Percentiles rank a stretch among this genome's conserved stretches.
Evolutionary conservation across 2,888 invertebrate species (phyloP).

Genomic region (Carterocephalus palaemon): DNA sequence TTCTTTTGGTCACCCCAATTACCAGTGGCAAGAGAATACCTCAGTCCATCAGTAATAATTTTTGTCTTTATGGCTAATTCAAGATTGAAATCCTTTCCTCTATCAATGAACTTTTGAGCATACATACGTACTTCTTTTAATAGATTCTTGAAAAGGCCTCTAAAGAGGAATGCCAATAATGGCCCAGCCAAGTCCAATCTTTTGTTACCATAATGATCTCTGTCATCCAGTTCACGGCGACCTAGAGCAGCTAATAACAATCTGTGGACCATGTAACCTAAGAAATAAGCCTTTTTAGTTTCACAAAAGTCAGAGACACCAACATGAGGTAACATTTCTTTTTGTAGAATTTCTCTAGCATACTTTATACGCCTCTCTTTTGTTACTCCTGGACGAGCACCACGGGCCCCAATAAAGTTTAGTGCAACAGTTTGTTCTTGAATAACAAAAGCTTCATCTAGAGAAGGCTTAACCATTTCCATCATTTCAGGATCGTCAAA

Average conservation of each 20-base stretch:
- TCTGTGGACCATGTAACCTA: slow-evolving; percentile 99
- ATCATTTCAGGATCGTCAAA: slow-evolving; percentile 99
- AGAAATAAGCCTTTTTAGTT: slow-evolving; percentile 99
- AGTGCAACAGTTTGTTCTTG: slow-evolving; percentile 99
- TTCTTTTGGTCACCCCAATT: slow-evolving; percentile 99
- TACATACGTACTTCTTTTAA: slow-evolving; percentile 99
- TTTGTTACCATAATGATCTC: slow-evolving; percentile 99
- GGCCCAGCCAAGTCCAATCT: slow-evolving; percentile 98
- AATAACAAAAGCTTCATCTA: slow-evolving; percentile 99
- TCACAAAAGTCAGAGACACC: slow-evolving; percentile 99
- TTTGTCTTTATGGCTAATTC: slow-evolving; percentile 98
- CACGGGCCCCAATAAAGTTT: slow-evolving; percentile 98
- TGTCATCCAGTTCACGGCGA: slow-evolving; percentile 97
- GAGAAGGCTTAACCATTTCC: slow-evolving; percentile 99
- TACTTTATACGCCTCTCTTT: slow-evolving; percentile 99
- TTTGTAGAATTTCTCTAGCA: slow-evolving; percentile 98
- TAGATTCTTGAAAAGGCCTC: slow-evolving; percentile 96
- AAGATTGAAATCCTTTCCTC: slow-evolving; percentile 98
- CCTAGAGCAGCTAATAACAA: slow-evolving; percentile 95
- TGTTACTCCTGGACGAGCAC: slow-evolving; percentile 98
- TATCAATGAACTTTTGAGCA: slow-evolving; percentile 99
- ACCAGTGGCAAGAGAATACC: slow-evolving; percentile 99
- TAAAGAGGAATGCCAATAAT: slow-evolving; percentile 95
- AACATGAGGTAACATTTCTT: slow-evolving; percentile 99
- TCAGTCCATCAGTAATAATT: slow-evolving; percentile 97